Evolutionary conservation across 2,888 invertebrate species (phyloP), one percentile per base, ranked within the genome.

Genomic region (Drosophila differens): DNA sequence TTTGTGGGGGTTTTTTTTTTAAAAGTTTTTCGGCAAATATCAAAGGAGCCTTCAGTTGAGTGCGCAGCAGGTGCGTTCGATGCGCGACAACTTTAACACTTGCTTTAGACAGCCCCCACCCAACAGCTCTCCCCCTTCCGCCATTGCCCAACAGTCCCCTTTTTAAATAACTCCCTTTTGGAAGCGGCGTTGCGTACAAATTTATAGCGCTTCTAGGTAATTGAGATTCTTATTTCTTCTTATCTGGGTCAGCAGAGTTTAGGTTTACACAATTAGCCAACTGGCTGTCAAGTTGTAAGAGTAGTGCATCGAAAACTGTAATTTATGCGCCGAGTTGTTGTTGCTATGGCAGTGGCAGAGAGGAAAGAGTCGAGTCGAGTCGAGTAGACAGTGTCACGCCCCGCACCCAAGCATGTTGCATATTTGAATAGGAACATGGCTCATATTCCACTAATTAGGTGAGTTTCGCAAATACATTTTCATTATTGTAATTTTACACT

Each of bases 391-490:
- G 39, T 28, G 39, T 59, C 61, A 62, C 59, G 66, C 72, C 51
- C 51, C 72, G 52, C 67, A 65, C 41, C 47, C 49, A 35, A 60
- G 81, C 76, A 75, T 87, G 76, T 28, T 89, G 90, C 88, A 76
- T 88, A 85, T 90, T 77, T 90, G 89, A 88, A 83, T 83, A 71
- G 69, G 74, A 88, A 88, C 85, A 85, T 83, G 90, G 81, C 86
- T 85, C 85, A 90, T 90, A 85, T 90, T 90, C 85, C 85, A 79
- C 85, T 90, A 85, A 85, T 85, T 85, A 85, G 89, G 71, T 83
- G 86, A 90, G 85, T 85, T 85, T 79, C 71, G 72, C 85, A 85
- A 85, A 85, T 85, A 85, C 90, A 90, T 85, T 85, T 85, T 90
- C 85, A 85, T 85, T 85, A 88, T 85, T 85, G 89, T 85, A 85